A percentile compares a stretch with the other conserved stretches of the same genome.
These are phyloP conservation scores for Branchellion lobata DNA, from an alignment of 2,888 invertebrate genomes.

Conservation along the genomic window DNA sequence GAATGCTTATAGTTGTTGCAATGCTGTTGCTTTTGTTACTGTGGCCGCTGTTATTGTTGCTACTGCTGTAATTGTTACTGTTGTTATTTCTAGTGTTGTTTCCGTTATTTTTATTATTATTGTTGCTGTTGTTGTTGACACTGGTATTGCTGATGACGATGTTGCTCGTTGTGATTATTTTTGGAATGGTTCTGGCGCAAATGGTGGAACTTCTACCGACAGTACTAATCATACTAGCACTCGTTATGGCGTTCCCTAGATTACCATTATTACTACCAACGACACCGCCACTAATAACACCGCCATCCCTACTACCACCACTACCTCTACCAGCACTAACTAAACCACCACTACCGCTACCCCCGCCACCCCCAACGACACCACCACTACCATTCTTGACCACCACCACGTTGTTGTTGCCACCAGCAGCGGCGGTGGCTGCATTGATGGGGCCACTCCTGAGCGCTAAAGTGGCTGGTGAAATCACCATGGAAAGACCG, in stretches of 20 bases:
- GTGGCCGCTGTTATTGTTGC: not conserved
- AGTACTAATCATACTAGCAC: too few relatives aligned
- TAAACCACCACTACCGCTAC: too few relatives aligned
- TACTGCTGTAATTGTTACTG: not conserved
- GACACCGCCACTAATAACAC: not conserved
- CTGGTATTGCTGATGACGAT: too few relatives aligned
- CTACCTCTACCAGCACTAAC: not conserved
- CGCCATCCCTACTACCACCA: not conserved
- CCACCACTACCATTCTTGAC: too few relatives aligned
- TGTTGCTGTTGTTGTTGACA: not conserved
- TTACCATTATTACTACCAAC: not conserved
- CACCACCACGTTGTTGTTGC: too few relatives aligned
- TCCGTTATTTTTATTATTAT: not conserved
- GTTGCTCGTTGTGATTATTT: too few relatives aligned
- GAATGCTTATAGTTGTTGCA: not conserved
- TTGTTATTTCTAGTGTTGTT: constrained; percentile 1
- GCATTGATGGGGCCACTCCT: not conserved
- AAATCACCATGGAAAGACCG: not conserved
- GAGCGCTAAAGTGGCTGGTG: not conserved
- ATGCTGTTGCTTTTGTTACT: not conserved
- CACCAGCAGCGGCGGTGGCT: constrained; percentile 14
- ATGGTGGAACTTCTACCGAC: too few relatives aligned
- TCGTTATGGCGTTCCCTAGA: too few relatives aligned
- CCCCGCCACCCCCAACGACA: too few relatives aligned
- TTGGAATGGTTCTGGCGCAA: too few relatives aligned